These are phyloP conservation scores for Carapus acus DNA, from an alignment of 2,797 vertebrate genomes.

Conservation along the genomic window DNA sequence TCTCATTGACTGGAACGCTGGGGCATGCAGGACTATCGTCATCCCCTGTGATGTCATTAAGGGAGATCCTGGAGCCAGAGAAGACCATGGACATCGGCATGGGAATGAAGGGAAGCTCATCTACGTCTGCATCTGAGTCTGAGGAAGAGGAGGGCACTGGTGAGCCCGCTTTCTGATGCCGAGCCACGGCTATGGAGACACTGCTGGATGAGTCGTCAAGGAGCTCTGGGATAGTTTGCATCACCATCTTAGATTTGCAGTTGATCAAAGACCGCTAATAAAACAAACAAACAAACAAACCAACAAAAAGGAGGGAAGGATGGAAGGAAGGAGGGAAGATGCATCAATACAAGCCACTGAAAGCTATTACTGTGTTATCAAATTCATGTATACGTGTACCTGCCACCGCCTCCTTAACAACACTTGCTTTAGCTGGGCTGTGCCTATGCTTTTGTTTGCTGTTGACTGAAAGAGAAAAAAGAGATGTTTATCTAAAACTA, in stretches of 20 bases:
- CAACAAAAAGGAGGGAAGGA: background rate
- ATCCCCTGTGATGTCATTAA: slow-evolving; percentile 88
- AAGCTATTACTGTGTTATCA: too few relatives aligned
- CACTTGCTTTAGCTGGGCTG: slow-evolving; percentile 85
- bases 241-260: slow-evolving; percentile 96
- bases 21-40: slow-evolving; percentile 64
- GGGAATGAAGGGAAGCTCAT: slow-evolving; percentile 90
- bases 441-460: slow-evolving; percentile 84
- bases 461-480: slow-evolving; percentile 70
- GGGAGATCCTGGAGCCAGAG: slow-evolving; percentile 86
- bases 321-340: too few relatives aligned
- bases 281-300: background rate
- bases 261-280: slow-evolving; percentile 87
- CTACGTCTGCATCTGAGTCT: slow-evolving; percentile 88
- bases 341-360: too few relatives aligned
- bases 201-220: slow-evolving; percentile 83
- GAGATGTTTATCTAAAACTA: background rate
- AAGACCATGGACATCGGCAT: slow-evolving; percentile 88
- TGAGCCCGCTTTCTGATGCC: slow-evolving; percentile 80
- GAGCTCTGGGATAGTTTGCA: slow-evolving; percentile 88
- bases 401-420: slow-evolving; percentile 90
- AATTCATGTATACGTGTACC: slow-evolving; percentile 65
- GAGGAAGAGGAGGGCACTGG: slow-evolving; percentile 87
- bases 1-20: slow-evolving; percentile 38
- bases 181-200: slow-evolving; percentile 84